A percentile compares a stretch with the other conserved stretches of the same genome.
These are phyloP conservation scores for Volucella zonaria DNA, from an alignment of 2,888 invertebrate species.

Conservation along the genomic window DNA sequence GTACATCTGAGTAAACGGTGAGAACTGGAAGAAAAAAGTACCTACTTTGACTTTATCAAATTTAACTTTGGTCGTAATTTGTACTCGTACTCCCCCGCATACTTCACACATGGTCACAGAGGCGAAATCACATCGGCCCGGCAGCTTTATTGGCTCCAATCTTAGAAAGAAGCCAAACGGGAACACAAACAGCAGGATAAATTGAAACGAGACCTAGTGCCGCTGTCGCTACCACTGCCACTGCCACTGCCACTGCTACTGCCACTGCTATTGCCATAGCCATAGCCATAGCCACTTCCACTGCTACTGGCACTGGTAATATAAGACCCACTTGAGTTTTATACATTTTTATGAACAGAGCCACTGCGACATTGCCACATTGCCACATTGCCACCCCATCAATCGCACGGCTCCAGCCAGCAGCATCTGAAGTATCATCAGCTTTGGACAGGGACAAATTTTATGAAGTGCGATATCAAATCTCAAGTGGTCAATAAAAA, in stretches of 20 bases:
- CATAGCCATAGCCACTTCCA: not conserved
- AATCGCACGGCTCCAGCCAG: conserved; percentile 64
- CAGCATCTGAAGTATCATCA: conserved; percentile 65
- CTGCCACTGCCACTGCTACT: not conserved
- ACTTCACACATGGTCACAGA: conserved; percentile 53
- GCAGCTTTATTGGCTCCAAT: conserved; percentile 72
- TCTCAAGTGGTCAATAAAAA: conserved; percentile 74
- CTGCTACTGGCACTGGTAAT: conserved; percentile 47
- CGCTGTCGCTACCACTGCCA: conserved; percentile 23
- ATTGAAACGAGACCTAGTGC: conserved; percentile 69
- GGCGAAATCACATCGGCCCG: conserved; percentile 64
- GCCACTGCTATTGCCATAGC: not conserved
- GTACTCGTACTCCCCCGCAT: conserved; percentile 56
- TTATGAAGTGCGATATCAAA: conserved; percentile 74
- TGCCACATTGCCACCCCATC: conserved; percentile 70
- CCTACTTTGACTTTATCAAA: conserved; percentile 74
- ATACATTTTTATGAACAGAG: conserved; percentile 71
- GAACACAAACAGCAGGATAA: conserved; percentile 71
- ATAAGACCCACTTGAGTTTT: conserved; percentile 71
- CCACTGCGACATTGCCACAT: conserved; percentile 62
- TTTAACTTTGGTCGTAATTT: conserved; percentile 74
- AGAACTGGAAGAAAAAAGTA: conserved; percentile 48
- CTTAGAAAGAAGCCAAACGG: conserved; percentile 62
- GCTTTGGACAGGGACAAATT: conserved; percentile 71
- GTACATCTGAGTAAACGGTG: conserved; percentile 56